Evolutionary conservation across 2,113 vertebrate genomes (phyloP).

Genomic region (Ellobius talpinus): DNA sequence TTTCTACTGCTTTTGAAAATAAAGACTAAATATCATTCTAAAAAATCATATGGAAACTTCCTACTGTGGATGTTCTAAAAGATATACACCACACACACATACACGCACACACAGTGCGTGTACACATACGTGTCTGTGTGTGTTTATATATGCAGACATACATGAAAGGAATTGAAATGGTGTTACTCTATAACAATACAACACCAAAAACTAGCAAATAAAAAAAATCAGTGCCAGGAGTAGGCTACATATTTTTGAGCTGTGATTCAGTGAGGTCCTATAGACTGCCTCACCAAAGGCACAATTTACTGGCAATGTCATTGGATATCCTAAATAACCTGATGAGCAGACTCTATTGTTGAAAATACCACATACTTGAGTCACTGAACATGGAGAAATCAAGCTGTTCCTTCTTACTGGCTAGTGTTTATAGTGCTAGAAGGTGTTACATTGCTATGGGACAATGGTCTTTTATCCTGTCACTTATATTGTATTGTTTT

Average conservation of each 20-base stretch:
- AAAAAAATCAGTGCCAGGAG: background rate
- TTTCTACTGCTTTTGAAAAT: background rate
- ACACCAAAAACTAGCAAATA: background rate
- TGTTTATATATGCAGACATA: background rate
- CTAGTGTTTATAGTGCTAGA: background rate
- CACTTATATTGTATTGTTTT: too few relatives aligned
- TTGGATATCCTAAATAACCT: background rate
- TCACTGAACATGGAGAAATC: background rate
- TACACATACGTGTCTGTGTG: background rate
- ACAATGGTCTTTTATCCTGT: too few relatives aligned
- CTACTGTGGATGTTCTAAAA: background rate
- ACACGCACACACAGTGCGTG: too few relatives aligned
- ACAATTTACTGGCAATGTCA: background rate
- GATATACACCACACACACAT: background rate
- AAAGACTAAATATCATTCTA: background rate
- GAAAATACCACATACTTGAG: background rate
- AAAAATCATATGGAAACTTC: background rate
- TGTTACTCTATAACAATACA: background rate
- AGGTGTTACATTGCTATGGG: too few relatives aligned
- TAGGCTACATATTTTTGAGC: background rate
- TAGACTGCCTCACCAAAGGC: background rate
- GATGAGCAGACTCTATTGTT: background rate
- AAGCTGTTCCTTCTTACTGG: background rate
- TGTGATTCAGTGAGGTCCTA: background rate
- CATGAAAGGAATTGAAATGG: background rate